phyloP scores from a whole-genome alignment of 2,797 vertebrate genomes.

The Rousettus madagascariensis region DNA sequence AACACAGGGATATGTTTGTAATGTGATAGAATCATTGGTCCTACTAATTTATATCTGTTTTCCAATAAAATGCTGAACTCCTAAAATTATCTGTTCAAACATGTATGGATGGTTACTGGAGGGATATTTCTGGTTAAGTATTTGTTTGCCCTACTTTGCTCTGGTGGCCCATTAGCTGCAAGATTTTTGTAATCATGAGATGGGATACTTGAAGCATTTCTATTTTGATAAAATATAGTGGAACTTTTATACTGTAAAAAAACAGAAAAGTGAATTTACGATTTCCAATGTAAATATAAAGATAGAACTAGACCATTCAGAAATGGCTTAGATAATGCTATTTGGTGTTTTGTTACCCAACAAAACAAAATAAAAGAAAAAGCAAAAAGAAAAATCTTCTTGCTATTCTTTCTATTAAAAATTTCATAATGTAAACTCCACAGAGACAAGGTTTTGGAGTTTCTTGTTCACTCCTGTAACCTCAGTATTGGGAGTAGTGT shows the following conservation, averaged over 20 bases:
- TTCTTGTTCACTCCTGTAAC: background rate
- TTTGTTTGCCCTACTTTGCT: background rate
- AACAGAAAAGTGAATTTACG: background rate
- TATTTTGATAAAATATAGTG: background rate
- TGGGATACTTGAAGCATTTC: background rate
- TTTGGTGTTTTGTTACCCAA: background rate
- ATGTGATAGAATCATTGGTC: background rate
- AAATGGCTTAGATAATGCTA: background rate
- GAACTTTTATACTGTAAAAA: background rate
- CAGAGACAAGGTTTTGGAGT: background rate
- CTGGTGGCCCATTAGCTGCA: background rate
- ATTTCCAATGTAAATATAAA: background rate
- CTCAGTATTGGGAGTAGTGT: background rate
- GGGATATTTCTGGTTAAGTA: background rate
- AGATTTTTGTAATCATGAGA: background rate
- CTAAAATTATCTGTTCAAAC: background rate
- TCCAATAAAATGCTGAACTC: background rate
- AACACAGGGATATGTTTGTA: background rate
- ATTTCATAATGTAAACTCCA: background rate
- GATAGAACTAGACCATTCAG: background rate
- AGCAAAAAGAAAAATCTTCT: background rate
- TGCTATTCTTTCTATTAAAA: background rate
- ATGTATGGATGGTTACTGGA: background rate
- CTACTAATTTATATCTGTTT: background rate
- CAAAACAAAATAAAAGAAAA: background rate